Base-by-base conservation (phyloP, 1,140 invertebrate genomes). In the Formica selysi region DNA sequence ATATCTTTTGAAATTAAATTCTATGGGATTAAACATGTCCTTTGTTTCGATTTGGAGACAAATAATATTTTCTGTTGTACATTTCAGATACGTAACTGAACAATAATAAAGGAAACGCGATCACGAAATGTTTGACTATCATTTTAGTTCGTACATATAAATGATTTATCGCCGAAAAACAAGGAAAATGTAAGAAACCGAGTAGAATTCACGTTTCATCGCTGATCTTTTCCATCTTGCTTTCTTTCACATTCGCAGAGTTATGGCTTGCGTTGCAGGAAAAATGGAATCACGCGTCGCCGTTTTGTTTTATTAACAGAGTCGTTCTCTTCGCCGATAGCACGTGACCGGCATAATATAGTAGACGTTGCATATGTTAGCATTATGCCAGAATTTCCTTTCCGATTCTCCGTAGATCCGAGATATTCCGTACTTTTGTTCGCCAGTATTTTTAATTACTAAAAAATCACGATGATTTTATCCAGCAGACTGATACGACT, bases 251-350 rank as follows among this genome's bases (percentile, higher is more conserved):
- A 16, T 81, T 61, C 41, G 11, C 57, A 11, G 51, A 76, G 29
- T 62, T 62, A 57, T 48, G 11, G 26, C 59, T 71, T 11, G 26
- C 36, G 19, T 36, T 36, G 36, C 10, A 41, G 10, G 13, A n/a
- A 29, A 83, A 57, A 70, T 1, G 29, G 68, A 80, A 81, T 71
- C 51, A 81, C 51, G 78, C 36, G 10, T 44, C 65, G 59, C 65
- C 26, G 51, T 41, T 81, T 71, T 59, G 71, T 71, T 59, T 81
- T 81, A 71, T 81, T 81, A 81, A 80, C 38, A 44, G 44, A 68
- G 44, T 44, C 64, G 48, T 70, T 67, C 13, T 51, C 59, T 54
- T 19, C 16, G 29, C 10, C 78, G 61, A 88, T 22, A 26, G 73
- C n/a, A 81, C 13, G 36, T 32, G 59, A 51, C 36, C 26, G 16